Base-by-base conservation (phyloP, 2,113 vertebrate genomes). In the Cairina moschata region DNA sequence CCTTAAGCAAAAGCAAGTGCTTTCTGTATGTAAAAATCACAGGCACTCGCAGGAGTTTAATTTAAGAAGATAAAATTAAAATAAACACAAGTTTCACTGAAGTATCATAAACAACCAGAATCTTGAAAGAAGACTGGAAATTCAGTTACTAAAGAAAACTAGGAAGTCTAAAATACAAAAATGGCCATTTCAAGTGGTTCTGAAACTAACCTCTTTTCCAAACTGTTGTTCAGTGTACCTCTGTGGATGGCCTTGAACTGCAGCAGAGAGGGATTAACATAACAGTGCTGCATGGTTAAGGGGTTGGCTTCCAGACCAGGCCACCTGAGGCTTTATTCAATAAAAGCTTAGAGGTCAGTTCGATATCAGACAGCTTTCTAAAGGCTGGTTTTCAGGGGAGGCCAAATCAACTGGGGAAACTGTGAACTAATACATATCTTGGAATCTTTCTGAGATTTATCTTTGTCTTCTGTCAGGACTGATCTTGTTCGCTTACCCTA, bases 401-500 rank as follows among this genome's bases (percentile, higher is more conserved):
- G 11, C 28, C 65, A 66, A 6, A 29, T 26, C 31, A 67, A 42
- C 16, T 23, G 46, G 31, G 20, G 4, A 9, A 10, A 3, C 9
- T 63, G 55, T 55, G 13, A 85, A 44, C 3, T 15, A 44, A 13
- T 8, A 36, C 8, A 21, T 4, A 36, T 5, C 1, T 2, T 12
- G 28, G 25, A 75, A 71, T n/a, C 44, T 48, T 94, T 65, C 4
- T 1, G 36, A 79, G 13, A 31, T 63, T 81, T 71, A 63, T 16
- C 21, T 58, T 38, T 21, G 17, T 40, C 32, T 71, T 59, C 40
- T 20, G 3, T 29, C 34, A 52, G 55, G 26, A 32, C 0, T 56
- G 40, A 38, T 65, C 56, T 72, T 0, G 0, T 8, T 17, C 36
- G 72, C 2, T 3, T 6, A 9, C 5, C 9, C 7, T 8, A 63